phyloP scores from a whole-genome alignment of 1,140 invertebrate species.

The Stegodyphus dumicola region DNA sequence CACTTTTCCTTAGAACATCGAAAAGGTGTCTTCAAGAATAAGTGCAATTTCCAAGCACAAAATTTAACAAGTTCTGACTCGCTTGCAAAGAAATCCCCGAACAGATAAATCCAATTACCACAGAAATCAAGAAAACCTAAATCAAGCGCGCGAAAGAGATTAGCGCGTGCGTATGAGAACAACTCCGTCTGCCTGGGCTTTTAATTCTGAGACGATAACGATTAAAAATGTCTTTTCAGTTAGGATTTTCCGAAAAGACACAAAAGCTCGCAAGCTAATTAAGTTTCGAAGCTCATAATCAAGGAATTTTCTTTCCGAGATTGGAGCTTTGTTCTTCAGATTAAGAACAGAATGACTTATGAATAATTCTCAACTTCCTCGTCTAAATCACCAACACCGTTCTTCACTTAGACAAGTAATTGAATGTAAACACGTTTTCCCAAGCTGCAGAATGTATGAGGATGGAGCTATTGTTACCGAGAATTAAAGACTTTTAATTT shows the following conservation, averaged over 20 bases:
- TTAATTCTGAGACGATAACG: neutral
- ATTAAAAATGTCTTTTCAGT: neutral
- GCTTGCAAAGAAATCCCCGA: neutral
- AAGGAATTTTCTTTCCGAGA: neutral
- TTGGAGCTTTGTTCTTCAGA: too few relatives aligned
- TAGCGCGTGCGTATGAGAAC: neutral
- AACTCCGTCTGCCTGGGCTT: neutral
- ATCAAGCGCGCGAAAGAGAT: neutral
- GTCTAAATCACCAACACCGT: too few relatives aligned
- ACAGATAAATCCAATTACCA: neutral
- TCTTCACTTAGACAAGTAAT: too few relatives aligned
- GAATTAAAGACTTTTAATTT: too few relatives aligned
- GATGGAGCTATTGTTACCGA: too few relatives aligned
- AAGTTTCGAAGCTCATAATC: neutral
- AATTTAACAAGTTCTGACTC: neutral
- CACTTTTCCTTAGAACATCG: too few relatives aligned
- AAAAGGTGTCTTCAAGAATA: too few relatives aligned
- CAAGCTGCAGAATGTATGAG: too few relatives aligned
- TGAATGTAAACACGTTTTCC: too few relatives aligned
- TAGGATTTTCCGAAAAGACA: neutral
- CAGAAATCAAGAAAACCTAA: neutral
- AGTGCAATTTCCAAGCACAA: too few relatives aligned
- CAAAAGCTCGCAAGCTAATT: neutral
- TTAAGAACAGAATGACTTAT: too few relatives aligned
- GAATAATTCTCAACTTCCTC: too few relatives aligned